These are phyloP conservation scores for Priocnemis perturbator DNA, from an alignment of 2,888 invertebrate genomes.

Conservation along the genomic window DNA sequence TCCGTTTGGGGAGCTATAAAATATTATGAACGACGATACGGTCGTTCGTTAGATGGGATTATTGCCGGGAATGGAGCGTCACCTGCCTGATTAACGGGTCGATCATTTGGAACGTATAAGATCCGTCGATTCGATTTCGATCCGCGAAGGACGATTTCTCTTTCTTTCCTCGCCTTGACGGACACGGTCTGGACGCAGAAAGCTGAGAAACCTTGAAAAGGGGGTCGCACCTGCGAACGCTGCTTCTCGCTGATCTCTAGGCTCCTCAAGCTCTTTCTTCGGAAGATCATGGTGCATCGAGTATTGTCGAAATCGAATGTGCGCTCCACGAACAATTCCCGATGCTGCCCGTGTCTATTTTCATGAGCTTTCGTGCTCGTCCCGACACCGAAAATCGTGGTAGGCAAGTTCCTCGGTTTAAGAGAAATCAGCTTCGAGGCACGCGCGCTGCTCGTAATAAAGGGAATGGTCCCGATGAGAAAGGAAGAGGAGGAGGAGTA, in stretches of 20 bases:
- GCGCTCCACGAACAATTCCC: too few relatives aligned
- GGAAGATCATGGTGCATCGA: too few relatives aligned
- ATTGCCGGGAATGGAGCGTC: slow-evolving; percentile 17
- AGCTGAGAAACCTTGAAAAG: slow-evolving; percentile 51
- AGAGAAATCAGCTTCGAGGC: too few relatives aligned
- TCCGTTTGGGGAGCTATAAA: too few relatives aligned
- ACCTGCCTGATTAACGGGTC: slow-evolving; percentile 41
- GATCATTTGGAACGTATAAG: slow-evolving; percentile 36
- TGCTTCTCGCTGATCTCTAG: slow-evolving; percentile 18
- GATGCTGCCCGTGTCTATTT: too few relatives aligned
- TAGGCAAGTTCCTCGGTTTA: slow-evolving; percentile 15
- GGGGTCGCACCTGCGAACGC: slow-evolving; percentile 66
- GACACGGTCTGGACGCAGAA: slow-evolving; percentile 30
- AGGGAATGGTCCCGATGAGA: slow-evolving; percentile 40
- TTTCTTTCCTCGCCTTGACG: slow-evolving; percentile 43
- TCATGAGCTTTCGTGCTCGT: too few relatives aligned
- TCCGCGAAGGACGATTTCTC: slow-evolving; percentile 58
- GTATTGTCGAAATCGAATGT: too few relatives aligned
- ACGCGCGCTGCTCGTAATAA: slow-evolving; percentile 42
- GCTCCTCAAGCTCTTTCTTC: too few relatives aligned
- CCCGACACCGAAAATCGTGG: slow-evolving; percentile 17
- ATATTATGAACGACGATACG: too few relatives aligned
- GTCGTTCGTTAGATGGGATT: too few relatives aligned
- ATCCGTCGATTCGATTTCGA: slow-evolving; percentile 31
- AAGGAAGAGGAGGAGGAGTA: slow-evolving; percentile 25